Percentiles rank a stretch among this genome's conserved stretches.
These are phyloP conservation scores for Grapholita molesta DNA, from an alignment of 1,140 invertebrate genomes.

Conservation along the genomic window DNA sequence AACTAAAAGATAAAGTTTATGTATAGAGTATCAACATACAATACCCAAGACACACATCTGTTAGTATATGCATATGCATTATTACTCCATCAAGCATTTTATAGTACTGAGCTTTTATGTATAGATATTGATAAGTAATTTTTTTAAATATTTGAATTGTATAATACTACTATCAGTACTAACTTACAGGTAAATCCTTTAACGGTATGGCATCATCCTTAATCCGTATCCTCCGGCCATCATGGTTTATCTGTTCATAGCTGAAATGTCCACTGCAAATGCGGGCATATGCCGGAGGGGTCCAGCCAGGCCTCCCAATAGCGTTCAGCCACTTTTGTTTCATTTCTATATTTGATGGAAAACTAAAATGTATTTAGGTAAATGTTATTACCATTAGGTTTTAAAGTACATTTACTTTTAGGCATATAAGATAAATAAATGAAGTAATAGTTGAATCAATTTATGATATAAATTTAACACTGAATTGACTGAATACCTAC, in stretches of 20 bases:
- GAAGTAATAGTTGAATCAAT: too few species aligned
- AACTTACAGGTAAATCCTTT: conserved; percentile 28
- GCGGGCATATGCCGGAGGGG: conserved; percentile 23
- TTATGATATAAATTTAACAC: too few species aligned
- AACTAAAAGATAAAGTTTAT: too few species aligned
- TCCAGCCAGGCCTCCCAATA: conserved; percentile 33
- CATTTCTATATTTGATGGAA: conserved; percentile 27
- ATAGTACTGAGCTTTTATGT: too few species aligned
- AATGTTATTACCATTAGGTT: neutral
- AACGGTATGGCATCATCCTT: conserved; percentile 31
- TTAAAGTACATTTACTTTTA: neutral
- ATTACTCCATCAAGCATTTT: too few species aligned
- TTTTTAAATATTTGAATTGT: neutral
- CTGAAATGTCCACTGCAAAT: conserved; percentile 33
- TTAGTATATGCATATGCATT: too few species aligned
- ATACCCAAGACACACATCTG: too few species aligned
- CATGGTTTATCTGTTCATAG: conserved; percentile 26
- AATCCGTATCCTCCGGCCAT: conserved; percentile 23
- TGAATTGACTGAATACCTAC: too few species aligned
- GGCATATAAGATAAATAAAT: too few species aligned
- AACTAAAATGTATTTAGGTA: conserved; percentile 16
- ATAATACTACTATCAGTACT: neutral
- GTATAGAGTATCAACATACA: too few species aligned
- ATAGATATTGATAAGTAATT: too few species aligned
- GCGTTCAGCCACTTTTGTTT: conserved; percentile 30